Percentiles rank a stretch among this genome's conserved stretches.
Conservation (phyloP, 2,888 invertebrate genomes). For the Parnassius smintheus region DNA sequence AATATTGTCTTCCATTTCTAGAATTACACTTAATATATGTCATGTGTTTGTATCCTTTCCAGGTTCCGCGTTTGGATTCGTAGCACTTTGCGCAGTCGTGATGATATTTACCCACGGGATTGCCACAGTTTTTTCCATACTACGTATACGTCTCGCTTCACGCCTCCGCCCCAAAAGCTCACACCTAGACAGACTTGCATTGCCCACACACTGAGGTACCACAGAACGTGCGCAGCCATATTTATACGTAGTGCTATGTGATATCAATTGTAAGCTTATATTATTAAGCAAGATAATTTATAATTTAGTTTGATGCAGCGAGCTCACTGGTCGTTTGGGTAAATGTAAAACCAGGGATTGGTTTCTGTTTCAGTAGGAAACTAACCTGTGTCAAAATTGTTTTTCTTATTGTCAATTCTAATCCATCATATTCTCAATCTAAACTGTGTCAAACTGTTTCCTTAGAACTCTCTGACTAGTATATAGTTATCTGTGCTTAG, state of each 20-base stretch:
- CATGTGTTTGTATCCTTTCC: slow-evolving; percentile 18
- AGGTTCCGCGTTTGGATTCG: slow-evolving; percentile 70
- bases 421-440: too few relatives aligned
- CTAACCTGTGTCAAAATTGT: too few relatives aligned
- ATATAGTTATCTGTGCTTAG: too few relatives aligned
- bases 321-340: too few relatives aligned
- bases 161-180: slow-evolving; percentile 42
- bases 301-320: background rate
- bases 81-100: slow-evolving; percentile 66
- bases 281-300: background rate
- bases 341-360: too few relatives aligned
- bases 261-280: slow-evolving; percentile 13
- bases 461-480: too few relatives aligned
- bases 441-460: too few relatives aligned
- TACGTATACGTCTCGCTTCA: slow-evolving; percentile 49
- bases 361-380: too few relatives aligned
- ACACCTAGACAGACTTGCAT: slow-evolving; percentile 49
- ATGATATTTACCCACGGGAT: slow-evolving; percentile 63
- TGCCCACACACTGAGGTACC: slow-evolving; percentile 60
- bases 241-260: slow-evolving; percentile 15
- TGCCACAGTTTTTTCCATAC: slow-evolving; percentile 50
- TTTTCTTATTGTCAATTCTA: too few relatives aligned
- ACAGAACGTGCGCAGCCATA: slow-evolving; percentile 1
- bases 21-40: background rate
- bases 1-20: too few relatives aligned